phyloP scores from a whole-genome alignment of 2,797 vertebrate genomes.

The Chlorospingus semifuscus region DNA sequence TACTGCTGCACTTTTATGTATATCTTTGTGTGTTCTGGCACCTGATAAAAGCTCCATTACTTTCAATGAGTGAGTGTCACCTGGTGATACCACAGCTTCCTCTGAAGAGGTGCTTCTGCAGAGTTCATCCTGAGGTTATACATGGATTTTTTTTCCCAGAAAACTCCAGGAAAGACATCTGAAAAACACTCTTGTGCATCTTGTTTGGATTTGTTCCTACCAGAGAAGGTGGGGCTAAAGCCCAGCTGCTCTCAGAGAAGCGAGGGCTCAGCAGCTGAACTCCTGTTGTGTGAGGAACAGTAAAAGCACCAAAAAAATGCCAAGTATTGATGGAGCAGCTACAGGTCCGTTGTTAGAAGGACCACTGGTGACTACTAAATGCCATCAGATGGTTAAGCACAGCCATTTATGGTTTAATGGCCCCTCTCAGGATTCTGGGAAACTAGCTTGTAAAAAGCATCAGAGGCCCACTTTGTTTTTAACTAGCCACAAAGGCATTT shows the following conservation, averaged over 20 bases:
- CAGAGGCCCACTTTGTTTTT: neutral
- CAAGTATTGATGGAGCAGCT: conserved; percentile 12
- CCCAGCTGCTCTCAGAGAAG: neutral
- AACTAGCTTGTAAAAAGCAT: conserved; percentile 30
- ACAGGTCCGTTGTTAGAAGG: neutral
- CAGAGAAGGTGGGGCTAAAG: neutral
- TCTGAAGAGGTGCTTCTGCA: neutral
- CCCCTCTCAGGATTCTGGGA: conserved; percentile 27
- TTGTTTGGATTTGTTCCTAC: neutral
- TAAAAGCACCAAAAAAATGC: neutral
- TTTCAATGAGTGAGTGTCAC: neutral
- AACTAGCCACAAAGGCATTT: neutral
- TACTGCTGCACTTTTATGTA: neutral
- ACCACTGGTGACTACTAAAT: conserved; percentile 53
- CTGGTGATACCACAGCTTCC: conserved; percentile 15
- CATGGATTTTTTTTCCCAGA: accelerated
- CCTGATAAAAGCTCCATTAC: conserved; percentile 48
- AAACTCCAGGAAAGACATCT: conserved; percentile 14
- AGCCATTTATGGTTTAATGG: conserved; percentile 6
- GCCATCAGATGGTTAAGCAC: conserved; percentile 25
- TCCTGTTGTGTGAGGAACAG: neutral
- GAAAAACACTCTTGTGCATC: neutral
- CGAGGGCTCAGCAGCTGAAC: neutral
- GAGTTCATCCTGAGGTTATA: conserved; percentile 41
- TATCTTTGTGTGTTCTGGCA: conserved; percentile 51